Conservation (phyloP, 2,797 vertebrate species). For the Pangasius djambal region DNA sequence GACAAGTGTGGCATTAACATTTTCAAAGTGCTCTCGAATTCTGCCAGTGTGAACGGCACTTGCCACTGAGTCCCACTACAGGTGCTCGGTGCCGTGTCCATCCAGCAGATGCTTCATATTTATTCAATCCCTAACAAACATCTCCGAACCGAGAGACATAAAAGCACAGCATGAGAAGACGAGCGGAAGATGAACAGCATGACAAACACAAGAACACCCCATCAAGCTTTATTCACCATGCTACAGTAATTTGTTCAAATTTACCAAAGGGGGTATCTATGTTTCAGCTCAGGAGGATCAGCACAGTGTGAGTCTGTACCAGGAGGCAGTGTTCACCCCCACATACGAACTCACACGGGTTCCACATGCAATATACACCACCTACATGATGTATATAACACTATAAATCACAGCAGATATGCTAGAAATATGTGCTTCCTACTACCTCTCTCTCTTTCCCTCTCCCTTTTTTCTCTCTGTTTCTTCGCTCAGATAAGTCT, state of each 20-base stretch:
- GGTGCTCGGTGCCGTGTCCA: not conserved
- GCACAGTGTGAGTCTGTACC: conserved; percentile 38
- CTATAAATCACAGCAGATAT: conserved; percentile 41
- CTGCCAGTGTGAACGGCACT: conserved; percentile 30
- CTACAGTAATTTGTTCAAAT: not conserved
- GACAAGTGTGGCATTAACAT: conserved; percentile 42
- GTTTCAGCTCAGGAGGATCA: conserved; percentile 39
- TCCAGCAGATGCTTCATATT: conserved; percentile 22
- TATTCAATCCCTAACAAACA: conserved; percentile 6
- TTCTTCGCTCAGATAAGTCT: conserved; percentile 22
- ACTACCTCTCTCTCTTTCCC: not conserved
- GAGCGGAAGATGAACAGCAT: not conserved
- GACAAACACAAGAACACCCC: not conserved
- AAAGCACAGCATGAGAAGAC: conserved; percentile 16
- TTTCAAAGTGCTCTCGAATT: conserved; percentile 30
- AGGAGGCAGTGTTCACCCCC: conserved; percentile 33
- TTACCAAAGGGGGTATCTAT: not conserved
- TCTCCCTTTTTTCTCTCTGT: not conserved
- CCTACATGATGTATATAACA: conserved; percentile 14
- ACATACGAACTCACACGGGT: conserved; percentile 21
- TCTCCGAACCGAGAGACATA: conserved; percentile 12
- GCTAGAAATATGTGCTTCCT: conserved; percentile 34
- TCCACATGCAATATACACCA: conserved; percentile 29
- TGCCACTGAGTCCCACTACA: not conserved
- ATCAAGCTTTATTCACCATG: not conserved